These are phyloP conservation scores for Coptodon bakossiorum DNA, from an alignment of 2,113 vertebrate genomes.

Conservation along the genomic window DNA sequence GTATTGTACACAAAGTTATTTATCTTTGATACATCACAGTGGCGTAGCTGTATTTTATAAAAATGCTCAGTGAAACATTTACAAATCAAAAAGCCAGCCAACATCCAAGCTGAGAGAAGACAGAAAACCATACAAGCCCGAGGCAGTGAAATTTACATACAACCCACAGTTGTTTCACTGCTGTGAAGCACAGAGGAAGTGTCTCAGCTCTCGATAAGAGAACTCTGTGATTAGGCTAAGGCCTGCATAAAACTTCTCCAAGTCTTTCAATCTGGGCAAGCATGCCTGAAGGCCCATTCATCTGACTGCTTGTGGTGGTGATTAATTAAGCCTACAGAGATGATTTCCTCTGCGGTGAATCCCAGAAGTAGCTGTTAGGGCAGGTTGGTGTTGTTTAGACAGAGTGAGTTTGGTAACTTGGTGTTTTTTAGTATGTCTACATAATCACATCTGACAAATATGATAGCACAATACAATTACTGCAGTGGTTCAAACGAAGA, in stretches of 20 bases:
- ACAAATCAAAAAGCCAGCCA: constrained; percentile 4
- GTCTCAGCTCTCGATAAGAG: constrained; percentile 9
- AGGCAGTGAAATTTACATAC: constrained; percentile 12
- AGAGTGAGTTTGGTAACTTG: constrained; percentile 7
- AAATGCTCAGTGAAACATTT: not conserved
- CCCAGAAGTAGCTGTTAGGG: not conserved
- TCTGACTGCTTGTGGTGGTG: constrained; percentile 11
- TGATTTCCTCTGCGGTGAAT: constrained; percentile 11
- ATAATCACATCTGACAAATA: not conserved
- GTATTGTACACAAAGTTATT: not conserved
- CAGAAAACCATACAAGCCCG: not conserved
- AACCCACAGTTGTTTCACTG: not conserved
- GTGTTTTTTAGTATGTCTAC: not conserved
- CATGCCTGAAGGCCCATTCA: constrained; percentile 40
- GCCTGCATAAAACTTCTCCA: constrained; percentile 22
- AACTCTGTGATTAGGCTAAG: constrained; percentile 25
- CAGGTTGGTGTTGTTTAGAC: constrained; percentile 28
- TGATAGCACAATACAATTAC: not conserved
- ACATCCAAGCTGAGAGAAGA: constrained; percentile 1
- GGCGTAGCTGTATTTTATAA: not conserved
- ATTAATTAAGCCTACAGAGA: constrained; percentile 59
- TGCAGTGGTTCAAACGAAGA: not conserved
- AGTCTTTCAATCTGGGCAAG: constrained; percentile 19
- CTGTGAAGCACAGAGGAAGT: not conserved
- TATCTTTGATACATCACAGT: not conserved